A percentile compares a stretch with the other conserved stretches of the same genome.
Evolutionary conservation across 2,797 vertebrate species (phyloP).

Genomic region (Craterocephalus amniculus): DNA sequence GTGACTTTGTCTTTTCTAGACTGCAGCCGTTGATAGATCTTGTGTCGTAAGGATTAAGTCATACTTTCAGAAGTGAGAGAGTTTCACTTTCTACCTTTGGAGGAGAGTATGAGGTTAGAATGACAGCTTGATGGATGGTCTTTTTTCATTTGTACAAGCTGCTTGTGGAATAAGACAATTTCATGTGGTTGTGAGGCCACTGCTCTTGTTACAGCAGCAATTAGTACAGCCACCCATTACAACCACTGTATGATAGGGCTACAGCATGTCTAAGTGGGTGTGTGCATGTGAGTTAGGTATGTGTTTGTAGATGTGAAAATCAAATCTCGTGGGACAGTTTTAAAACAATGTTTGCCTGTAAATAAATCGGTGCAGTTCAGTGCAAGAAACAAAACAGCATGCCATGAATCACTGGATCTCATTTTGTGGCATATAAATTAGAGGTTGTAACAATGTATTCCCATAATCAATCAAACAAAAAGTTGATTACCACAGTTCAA

Average conservation of each 20-base stretch:
- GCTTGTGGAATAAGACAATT: slow-evolving; percentile 58
- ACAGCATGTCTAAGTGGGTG: slow-evolving; percentile 44
- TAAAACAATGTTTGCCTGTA: slow-evolving; percentile 63
- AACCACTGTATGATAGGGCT: slow-evolving; percentile 52
- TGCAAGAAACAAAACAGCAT: slow-evolving; percentile 33
- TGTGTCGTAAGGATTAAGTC: slow-evolving; percentile 42
- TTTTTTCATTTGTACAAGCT: slow-evolving; percentile 27
- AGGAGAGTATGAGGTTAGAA: slow-evolving; percentile 29
- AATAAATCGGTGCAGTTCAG: slow-evolving; percentile 36
- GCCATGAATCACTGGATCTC: slow-evolving; percentile 48
- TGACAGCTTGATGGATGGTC: slow-evolving; percentile 68
- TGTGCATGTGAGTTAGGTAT: slow-evolving; percentile 34
- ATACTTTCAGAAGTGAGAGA: slow-evolving; percentile 20
- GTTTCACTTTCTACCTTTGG: slow-evolving; percentile 60
- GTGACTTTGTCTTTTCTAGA: slow-evolving; percentile 21
- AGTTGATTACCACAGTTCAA: slow-evolving; percentile 15
- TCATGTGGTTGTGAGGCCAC: slow-evolving; percentile 65
- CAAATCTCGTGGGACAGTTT: slow-evolving; percentile 57
- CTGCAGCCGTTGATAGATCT: slow-evolving; percentile 27
- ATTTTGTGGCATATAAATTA: slow-evolving; percentile 38
- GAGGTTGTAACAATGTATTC: slow-evolving; percentile 25
- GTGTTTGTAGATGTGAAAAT: slow-evolving; percentile 41
- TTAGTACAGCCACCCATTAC: slow-evolving; percentile 68
- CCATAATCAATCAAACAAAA: slow-evolving; percentile 46
- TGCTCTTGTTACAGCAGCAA: slow-evolving; percentile 55